Conservation (phyloP, 2,888 invertebrate genomes). For the Eristalis intricaria region DNA sequence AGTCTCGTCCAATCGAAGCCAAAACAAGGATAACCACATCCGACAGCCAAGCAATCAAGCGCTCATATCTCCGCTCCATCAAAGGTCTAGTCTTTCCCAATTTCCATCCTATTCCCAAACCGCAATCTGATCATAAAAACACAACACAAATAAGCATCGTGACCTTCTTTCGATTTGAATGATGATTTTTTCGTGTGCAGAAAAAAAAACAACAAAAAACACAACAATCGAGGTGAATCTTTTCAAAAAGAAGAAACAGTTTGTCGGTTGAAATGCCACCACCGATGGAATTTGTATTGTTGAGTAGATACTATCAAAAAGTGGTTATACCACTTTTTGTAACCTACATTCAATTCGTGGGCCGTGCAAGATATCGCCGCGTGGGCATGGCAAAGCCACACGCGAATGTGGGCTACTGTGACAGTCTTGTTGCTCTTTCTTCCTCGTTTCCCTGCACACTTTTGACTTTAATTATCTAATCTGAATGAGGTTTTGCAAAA, state of each 20-base stretch:
- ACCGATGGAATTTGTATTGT: constrained; percentile 13
- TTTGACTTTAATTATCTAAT: neutral
- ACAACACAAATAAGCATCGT: neutral
- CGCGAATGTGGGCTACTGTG: constrained; percentile 21
- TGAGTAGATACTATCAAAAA: neutral
- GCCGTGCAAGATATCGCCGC: neutral
- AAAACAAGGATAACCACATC: neutral
- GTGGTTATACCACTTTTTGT: constrained; percentile 15
- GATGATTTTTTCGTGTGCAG: neutral
- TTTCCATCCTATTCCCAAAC: neutral
- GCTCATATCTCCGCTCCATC: neutral
- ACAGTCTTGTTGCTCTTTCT: constrained; percentile 9
- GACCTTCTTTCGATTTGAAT: neutral
- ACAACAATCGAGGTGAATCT: constrained; percentile 2
- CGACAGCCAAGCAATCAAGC: neutral
- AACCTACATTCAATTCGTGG: constrained; percentile 25
- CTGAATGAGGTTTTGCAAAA: neutral
- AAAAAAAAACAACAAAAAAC: neutral
- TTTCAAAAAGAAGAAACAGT: neutral
- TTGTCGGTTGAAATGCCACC: constrained; percentile 5
- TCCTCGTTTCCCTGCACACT: neutral
- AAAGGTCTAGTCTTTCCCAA: neutral
- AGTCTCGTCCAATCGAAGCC: neutral
- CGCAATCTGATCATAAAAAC: neutral
- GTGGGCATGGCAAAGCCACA: constrained; percentile 27